Conservation (phyloP, 2,113 vertebrate genomes). For the Nycticryphes semicollaris region DNA sequence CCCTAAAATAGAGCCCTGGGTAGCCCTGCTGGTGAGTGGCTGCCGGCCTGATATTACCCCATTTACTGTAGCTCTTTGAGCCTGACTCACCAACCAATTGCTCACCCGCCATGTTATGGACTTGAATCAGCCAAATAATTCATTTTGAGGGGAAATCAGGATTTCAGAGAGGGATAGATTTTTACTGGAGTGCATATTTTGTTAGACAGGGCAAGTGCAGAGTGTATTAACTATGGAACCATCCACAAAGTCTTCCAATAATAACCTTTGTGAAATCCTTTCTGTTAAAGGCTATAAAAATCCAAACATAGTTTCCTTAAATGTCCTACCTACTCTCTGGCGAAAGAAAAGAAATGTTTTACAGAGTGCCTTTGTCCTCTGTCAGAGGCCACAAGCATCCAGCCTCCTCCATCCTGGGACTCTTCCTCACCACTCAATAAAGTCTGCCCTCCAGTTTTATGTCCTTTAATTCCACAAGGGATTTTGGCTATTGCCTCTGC, state of each 20-base stretch:
- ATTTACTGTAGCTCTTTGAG: not conserved
- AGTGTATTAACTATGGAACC: not conserved
- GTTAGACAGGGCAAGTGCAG: too few relatives aligned
- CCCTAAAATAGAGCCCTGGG: not conserved
- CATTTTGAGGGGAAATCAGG: not conserved
- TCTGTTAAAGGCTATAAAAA: not conserved
- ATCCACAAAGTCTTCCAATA: not conserved
- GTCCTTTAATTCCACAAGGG: too few relatives aligned
- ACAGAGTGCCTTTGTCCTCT: too few relatives aligned
- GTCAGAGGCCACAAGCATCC: too few relatives aligned
- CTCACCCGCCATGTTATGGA: not conserved
- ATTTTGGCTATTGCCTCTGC: too few relatives aligned
- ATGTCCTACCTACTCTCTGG: too few relatives aligned
- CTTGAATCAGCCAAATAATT: not conserved
- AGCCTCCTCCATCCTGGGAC: too few relatives aligned
- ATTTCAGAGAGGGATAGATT: not conserved
- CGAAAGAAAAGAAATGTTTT: too few relatives aligned
- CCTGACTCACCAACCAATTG: not conserved
- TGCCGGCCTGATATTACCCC: not conserved
- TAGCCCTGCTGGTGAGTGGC: not conserved
- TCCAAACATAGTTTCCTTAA: too few relatives aligned
- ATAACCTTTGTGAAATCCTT: not conserved
- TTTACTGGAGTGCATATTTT: not conserved
- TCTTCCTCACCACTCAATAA: too few relatives aligned
- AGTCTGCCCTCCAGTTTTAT: too few relatives aligned